Base-by-base conservation (phyloP, 2,888 invertebrate species). In the Tricholauxania praeusta region DNA sequence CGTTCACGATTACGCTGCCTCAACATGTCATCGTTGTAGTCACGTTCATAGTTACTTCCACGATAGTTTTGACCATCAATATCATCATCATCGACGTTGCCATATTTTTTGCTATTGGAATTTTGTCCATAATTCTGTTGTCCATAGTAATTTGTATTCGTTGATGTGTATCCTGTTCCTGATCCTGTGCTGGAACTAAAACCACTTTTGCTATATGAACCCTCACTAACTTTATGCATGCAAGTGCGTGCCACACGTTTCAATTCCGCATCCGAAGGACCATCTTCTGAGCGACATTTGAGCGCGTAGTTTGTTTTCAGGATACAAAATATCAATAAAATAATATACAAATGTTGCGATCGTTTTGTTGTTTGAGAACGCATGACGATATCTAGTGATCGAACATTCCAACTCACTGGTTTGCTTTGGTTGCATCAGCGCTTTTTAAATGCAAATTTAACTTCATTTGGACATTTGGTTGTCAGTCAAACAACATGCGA, bases 261-360 rank as follows among this genome's bases (percentile, higher is more conserved):
- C 5, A 91, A 83, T 70, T 91, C 90, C 19, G 89, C 88, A 77
- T 91, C 90, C 72, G 89, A 88, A n/a, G 89, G 89, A 32, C 91
- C 90, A 71, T 90, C 90, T 63, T 90, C 90, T 0, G 90, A 88
- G 14, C 89, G 89, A 78, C 92, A 92, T 80, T 88, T 90, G 28
- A 92, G 65, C 8, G 74, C 12, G 19, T 12, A 60, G 2, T 19
- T 49, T n/a, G 69, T 17, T 39, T 19, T 2, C 55, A 49, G 59
- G 63, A 73, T 53, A 32, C 15, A 57, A 55, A 59, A 5, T 14
- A 66, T 47, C 1, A 77, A 47, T 14, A 74, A 14, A 6, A 67
- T 22, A 0, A 53, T 57, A 70, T 78, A 63, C 72, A 74, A 49
- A 19, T 51, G 32, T 71, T 63, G 19, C 71, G 39, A 57, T 28